phyloP scores from a whole-genome alignment of 1,140 invertebrate species.

The Riptortus pedestris region DNA sequence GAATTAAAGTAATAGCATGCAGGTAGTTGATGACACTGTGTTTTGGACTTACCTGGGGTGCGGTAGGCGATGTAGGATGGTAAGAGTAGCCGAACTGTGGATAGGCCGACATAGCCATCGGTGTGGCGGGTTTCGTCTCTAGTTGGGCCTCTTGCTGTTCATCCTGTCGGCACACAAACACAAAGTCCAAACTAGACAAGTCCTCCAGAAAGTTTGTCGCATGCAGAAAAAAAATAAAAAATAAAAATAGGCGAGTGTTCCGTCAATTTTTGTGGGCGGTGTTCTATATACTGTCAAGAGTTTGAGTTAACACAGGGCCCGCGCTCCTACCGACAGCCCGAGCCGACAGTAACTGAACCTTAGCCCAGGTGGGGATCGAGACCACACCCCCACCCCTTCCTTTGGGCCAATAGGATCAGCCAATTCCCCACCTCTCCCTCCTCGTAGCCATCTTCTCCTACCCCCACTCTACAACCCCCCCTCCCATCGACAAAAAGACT shows the following conservation, averaged over 20 bases:
- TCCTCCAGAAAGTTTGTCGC: too few relatives aligned
- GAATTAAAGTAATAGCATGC: too few relatives aligned
- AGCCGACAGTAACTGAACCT: constrained; percentile 4
- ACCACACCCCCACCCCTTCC: constrained; percentile 12
- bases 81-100: constrained; percentile 72
- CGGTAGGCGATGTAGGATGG: constrained; percentile 50
- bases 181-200: too few relatives aligned
- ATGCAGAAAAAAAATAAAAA: too few relatives aligned
- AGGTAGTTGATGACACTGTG: too few relatives aligned
- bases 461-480: constrained; percentile 3
- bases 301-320: too few relatives aligned
- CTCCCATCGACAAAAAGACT: constrained; percentile 10
- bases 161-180: constrained; percentile 10
- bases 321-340: neutral
- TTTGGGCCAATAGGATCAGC: neutral
- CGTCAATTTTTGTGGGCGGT: too few relatives aligned
- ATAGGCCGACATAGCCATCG: constrained; percentile 59
- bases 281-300: too few relatives aligned
- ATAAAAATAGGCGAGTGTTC: too few relatives aligned
- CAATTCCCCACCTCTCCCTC: neutral
- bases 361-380: neutral
- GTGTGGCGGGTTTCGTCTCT: constrained; percentile 12
- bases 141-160: neutral
- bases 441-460: constrained; percentile 14
- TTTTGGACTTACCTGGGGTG: constrained; percentile 34